A percentile compares a stretch with the other conserved stretches of the same genome.
Conservation (phyloP, 2,888 invertebrate species). For the Idaea aversata region DNA sequence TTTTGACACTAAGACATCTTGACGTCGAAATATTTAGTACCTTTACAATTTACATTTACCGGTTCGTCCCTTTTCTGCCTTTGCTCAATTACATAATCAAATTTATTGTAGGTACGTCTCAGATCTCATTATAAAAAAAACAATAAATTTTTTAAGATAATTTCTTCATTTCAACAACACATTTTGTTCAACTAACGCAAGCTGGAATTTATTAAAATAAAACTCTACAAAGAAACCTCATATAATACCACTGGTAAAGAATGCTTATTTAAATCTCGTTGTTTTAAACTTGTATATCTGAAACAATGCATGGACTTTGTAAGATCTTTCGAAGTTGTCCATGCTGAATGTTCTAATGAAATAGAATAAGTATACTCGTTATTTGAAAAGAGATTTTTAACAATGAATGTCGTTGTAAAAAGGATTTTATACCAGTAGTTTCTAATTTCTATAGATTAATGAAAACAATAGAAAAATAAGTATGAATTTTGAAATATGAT, state of each 20-base stretch:
- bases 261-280: not conserved
- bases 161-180: not conserved
- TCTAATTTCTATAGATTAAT: not conserved
- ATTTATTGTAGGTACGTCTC: too few species aligned
- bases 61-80: too few species aligned
- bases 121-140: too few species aligned
- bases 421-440: not conserved
- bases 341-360: not conserved
- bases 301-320: not conserved
- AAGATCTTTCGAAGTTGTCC: not conserved
- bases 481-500: too few species aligned
- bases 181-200: not conserved
- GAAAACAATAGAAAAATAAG: not conserved
- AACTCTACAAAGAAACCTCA: not conserved
- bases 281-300: not conserved
- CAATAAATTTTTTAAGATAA: too few species aligned
- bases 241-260: not conserved
- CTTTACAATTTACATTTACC: too few species aligned
- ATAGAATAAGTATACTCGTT: not conserved
- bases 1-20: too few species aligned
- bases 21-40: too few species aligned
- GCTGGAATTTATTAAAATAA: not conserved
- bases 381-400: not conserved
- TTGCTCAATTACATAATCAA: too few species aligned
- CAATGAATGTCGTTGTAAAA: not conserved